Percentiles rank a stretch among this genome's conserved stretches.
Conservation (phyloP, 2,113 vertebrate genomes). For the Aphyosemion australe region DNA sequence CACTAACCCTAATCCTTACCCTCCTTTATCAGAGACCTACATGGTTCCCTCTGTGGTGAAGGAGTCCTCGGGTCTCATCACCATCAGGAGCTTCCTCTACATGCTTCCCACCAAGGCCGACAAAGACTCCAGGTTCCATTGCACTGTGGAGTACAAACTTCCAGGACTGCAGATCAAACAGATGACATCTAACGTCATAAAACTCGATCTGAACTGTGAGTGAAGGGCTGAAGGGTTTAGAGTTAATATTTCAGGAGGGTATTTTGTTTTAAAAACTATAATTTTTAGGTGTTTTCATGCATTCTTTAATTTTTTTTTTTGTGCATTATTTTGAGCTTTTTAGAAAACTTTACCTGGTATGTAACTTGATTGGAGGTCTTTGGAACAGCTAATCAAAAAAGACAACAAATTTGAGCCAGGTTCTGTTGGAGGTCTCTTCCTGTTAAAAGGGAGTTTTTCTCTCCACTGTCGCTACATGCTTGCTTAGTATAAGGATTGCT, state of each 20-base stretch:
- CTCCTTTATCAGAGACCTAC: constrained; percentile 69
- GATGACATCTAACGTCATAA: constrained; percentile 75
- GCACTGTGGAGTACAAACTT: constrained; percentile 79
- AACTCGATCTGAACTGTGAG: constrained; percentile 87
- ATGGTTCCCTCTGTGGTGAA: constrained; percentile 77
- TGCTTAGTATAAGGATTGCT: too few relatives aligned
- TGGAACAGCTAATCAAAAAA: too few relatives aligned
- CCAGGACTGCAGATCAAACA: constrained; percentile 47
- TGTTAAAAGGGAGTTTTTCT: too few relatives aligned
- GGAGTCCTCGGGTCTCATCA: constrained; percentile 84
- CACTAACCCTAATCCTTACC: background rate
- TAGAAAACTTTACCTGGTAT: background rate
- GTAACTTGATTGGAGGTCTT: background rate
- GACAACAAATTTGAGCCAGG: too few relatives aligned
- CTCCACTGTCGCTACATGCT: too few relatives aligned
- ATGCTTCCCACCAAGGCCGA: constrained; percentile 79
- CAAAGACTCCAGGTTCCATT: constrained; percentile 80
- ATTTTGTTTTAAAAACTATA: background rate
- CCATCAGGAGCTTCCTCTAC: constrained; percentile 80
- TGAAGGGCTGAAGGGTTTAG: constrained; percentile 8
- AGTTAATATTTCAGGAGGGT: background rate
- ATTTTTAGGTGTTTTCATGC: background rate
- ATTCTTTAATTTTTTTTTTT: background rate
- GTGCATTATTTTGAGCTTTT: background rate
- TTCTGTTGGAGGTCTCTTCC: too few relatives aligned